Evolutionary conservation across 1,140 invertebrate genomes (phyloP).

Genomic region (Nautilus pompilius): DNA sequence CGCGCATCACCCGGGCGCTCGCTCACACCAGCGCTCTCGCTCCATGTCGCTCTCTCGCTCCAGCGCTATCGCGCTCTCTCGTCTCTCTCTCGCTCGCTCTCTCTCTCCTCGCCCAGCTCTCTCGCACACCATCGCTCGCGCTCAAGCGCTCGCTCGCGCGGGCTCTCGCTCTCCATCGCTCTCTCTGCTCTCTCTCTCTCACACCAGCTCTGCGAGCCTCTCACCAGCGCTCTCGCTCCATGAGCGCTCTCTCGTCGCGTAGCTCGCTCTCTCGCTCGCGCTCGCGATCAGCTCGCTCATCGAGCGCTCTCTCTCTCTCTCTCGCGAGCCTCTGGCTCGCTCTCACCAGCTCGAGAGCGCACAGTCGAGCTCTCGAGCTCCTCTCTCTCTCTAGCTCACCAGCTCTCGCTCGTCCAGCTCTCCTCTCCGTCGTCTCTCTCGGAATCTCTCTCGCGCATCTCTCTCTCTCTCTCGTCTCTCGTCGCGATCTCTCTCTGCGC

Average conservation of each 20-base stretch:
- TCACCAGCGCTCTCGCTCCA: background rate
- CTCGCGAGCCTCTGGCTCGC: slow-evolving; percentile 1
- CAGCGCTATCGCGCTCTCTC: background rate
- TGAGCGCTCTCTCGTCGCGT: slow-evolving; percentile 2
- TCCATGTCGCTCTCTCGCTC: background rate
- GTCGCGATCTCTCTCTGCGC: slow-evolving; percentile 5
- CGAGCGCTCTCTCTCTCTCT: slow-evolving; percentile 19
- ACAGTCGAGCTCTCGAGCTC: background rate
- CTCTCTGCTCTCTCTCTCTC: background rate
- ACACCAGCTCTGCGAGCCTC: background rate
- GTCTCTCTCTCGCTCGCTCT: background rate
- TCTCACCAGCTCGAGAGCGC: background rate
- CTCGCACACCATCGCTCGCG: background rate
- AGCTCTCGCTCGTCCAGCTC: background rate
- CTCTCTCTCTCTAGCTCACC: background rate
- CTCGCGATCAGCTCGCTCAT: slow-evolving; percentile 1
- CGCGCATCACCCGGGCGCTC: background rate
- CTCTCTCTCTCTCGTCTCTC: background rate
- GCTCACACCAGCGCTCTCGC: background rate
- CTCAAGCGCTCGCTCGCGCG: background rate
- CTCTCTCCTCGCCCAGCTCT: background rate
- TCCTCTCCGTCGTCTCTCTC: background rate
- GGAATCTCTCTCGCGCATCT: background rate
- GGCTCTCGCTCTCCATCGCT: background rate
- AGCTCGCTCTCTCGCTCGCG: slow-evolving; percentile 4